phyloP scores from a whole-genome alignment of 2,113 vertebrate species.

The Apteryx mantelli region DNA sequence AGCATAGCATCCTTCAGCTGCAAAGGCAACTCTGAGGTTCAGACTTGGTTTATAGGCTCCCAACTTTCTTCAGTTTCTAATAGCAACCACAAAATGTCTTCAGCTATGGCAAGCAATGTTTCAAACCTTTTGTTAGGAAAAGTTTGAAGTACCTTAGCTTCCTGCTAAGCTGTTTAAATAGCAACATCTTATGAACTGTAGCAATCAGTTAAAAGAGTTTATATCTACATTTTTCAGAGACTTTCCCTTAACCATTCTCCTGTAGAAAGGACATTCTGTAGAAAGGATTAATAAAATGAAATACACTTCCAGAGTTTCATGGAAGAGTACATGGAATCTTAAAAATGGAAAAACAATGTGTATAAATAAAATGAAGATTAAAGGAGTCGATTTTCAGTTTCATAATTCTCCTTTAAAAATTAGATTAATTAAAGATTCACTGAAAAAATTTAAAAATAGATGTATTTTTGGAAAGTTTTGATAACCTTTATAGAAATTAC shows the following conservation, averaged over 20 bases:
- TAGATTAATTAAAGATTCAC: not conserved
- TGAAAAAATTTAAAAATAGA: not conserved
- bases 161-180: conserved; percentile 30
- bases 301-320: not conserved
- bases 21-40: not conserved
- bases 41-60: conserved; percentile 25
- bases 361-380: not conserved
- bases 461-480: not conserved
- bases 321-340: not conserved
- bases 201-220: not conserved
- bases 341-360: not conserved
- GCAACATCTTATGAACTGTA: not conserved
- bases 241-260: conserved; percentile 12
- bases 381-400: not conserved
- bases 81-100: conserved; percentile 69
- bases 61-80: conserved; percentile 64
- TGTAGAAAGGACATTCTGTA: not conserved
- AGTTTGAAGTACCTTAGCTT: conserved; percentile 31
- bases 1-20: conserved; percentile 24
- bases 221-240: not conserved
- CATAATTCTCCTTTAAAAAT: not conserved
- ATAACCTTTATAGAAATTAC: not conserved
- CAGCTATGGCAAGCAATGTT: conserved; percentile 31
- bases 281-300: not conserved
- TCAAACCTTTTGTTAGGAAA: conserved; percentile 48